phyloP scores from a whole-genome alignment of 2,797 vertebrate genomes.

The Pseudomugil tenellus region DNA sequence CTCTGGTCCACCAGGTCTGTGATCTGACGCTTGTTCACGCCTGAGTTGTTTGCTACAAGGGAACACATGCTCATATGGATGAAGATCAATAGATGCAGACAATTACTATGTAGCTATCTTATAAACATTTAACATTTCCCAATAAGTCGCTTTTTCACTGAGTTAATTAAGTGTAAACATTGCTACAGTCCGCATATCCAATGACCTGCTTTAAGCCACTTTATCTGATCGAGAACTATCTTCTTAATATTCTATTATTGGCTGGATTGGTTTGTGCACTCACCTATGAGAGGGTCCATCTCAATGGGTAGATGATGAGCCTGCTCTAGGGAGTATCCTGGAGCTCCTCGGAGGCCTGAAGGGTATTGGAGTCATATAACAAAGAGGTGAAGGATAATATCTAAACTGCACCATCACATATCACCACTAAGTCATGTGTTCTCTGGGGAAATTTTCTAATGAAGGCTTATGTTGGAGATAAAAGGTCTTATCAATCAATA shows the following conservation, averaged over 20 bases:
- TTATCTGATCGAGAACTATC: background rate
- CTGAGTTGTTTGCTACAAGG: slow-evolving; percentile 92
- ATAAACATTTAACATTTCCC: no score
- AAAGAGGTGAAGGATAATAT: background rate
- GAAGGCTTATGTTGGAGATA: slow-evolving; percentile 7
- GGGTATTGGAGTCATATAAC: background rate
- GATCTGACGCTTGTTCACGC: slow-evolving; percentile 97
- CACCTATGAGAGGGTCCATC: slow-evolving; percentile 99
- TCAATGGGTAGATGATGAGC: slow-evolving; percentile 99
- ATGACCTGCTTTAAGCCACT: background rate
- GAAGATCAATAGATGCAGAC: background rate
- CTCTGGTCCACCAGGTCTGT: slow-evolving; percentile 99
- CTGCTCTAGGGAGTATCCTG: slow-evolving; percentile 97
- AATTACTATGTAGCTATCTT: background rate
- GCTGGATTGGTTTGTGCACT: slow-evolving; percentile 35
- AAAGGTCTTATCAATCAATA: slow-evolving; percentile 8
- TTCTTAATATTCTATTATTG: slow-evolving; percentile 1
- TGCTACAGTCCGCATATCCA: background rate
- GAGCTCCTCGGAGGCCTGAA: slow-evolving; percentile 95
- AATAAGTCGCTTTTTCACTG: background rate
- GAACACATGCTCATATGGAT: background rate
- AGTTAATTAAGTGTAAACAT: background rate
- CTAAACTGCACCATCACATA: background rate
- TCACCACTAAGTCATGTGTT: background rate
- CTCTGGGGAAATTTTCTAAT: slow-evolving; percentile 1